Conservation (phyloP, 2,888 invertebrate genomes). For the Rhabditoides inermis region DNA sequence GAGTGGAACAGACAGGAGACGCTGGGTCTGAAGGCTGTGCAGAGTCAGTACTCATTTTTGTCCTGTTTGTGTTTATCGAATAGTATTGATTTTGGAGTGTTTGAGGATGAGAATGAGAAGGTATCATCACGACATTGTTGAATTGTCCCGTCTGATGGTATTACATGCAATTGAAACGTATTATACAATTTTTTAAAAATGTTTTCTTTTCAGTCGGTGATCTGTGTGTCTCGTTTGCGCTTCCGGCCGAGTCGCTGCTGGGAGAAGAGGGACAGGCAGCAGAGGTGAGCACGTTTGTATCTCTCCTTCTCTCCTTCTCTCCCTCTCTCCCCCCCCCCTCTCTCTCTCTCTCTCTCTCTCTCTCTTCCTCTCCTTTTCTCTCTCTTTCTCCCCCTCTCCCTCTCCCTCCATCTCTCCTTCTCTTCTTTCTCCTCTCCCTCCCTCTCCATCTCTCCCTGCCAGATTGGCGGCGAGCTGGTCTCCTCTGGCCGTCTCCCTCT, state of each 20-base stretch:
- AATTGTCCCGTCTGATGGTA: neutral
- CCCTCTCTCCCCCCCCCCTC: too few relatives aligned
- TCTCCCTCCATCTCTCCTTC: too few relatives aligned
- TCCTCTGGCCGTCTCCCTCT: constrained; percentile 22
- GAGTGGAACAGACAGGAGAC: constrained; percentile 17
- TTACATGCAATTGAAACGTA: constrained; percentile 1
- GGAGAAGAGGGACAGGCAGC: constrained; percentile 13
- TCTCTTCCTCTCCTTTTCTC: too few relatives aligned
- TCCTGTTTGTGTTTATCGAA: neutral
- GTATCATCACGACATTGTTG: neutral
- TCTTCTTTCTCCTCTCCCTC: too few relatives aligned
- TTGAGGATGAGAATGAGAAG: neutral
- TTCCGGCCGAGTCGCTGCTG: constrained; percentile 15
- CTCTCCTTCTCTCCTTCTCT: too few relatives aligned
- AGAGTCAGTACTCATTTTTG: constrained; percentile 7
- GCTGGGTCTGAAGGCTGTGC: constrained; percentile 24
- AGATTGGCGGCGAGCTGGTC: constrained; percentile 13
- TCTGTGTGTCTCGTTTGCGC: constrained; percentile 13
- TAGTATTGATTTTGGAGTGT: neutral
- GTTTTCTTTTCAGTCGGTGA: constrained; percentile 18
- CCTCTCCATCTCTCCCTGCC: neutral
- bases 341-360: too few relatives aligned
- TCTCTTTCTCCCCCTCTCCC: too few relatives aligned
- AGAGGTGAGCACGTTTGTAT: constrained; percentile 9
- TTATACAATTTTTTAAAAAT: neutral